Percentiles rank a stretch among this genome's conserved stretches.
These are phyloP conservation scores for Anagyrus pseudococci DNA, from an alignment of 2,888 invertebrate genomes.

Conservation along the genomic window DNA sequence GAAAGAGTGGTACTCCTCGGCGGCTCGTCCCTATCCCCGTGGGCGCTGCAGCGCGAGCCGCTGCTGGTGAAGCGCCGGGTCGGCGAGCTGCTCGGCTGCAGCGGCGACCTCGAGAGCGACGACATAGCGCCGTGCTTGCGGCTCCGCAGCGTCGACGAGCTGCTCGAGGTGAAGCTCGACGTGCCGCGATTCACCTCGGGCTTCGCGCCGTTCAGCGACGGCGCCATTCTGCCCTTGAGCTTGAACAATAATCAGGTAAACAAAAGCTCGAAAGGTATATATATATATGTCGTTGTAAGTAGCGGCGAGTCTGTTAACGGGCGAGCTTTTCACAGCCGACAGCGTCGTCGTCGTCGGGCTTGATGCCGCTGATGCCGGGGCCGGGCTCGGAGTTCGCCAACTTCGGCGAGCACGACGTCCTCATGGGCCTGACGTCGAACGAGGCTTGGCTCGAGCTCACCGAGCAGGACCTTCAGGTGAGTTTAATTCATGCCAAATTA, in stretches of 20 bases:
- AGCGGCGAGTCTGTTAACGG: too few relatives aligned
- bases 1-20: slow-evolving; percentile 87
- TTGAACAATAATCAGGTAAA: slow-evolving; percentile 29
- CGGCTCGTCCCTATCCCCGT: slow-evolving; percentile 89
- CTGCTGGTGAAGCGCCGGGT: slow-evolving; percentile 80
- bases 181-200: slow-evolving; percentile 85
- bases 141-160: slow-evolving; percentile 76
- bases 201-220: slow-evolving; percentile 95
- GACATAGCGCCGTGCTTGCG: slow-evolving; percentile 86
- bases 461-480: slow-evolving; percentile 59
- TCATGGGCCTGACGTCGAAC: slow-evolving; percentile 83
- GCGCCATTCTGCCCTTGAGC: slow-evolving; percentile 80
- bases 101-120: slow-evolving; percentile 81
- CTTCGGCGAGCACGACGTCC: slow-evolving; percentile 81
- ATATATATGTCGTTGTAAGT: too few relatives aligned
- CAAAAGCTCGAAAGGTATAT: slow-evolving; percentile 46
- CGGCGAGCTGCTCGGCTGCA: slow-evolving; percentile 83
- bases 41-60: slow-evolving; percentile 89
- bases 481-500: background rate
- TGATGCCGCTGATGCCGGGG: slow-evolving; percentile 72
- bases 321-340: slow-evolving; percentile 69
- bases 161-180: slow-evolving; percentile 77
- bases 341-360: slow-evolving; percentile 64
- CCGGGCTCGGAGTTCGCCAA: slow-evolving; percentile 83
- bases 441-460: slow-evolving; percentile 65